Evolutionary conservation across 2,888 invertebrate species (phyloP), one percentile per base, ranked within the genome.

Genomic region (Meghimatium bilineatum): DNA sequence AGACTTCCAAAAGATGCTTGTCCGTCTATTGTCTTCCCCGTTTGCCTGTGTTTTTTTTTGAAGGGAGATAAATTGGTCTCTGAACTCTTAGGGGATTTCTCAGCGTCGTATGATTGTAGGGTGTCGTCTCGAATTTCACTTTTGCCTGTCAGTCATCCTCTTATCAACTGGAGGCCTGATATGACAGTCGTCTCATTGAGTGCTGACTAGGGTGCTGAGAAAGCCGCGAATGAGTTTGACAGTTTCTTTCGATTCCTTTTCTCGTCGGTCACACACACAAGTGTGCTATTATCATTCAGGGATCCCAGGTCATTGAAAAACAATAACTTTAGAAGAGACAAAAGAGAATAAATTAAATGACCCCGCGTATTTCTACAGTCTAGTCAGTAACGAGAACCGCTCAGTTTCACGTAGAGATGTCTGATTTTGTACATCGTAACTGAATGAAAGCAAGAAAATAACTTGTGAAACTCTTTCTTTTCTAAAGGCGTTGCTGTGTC

Each of bases 121-220:
- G 80, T 80, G 76, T 81, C 81, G 63, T 75, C 56, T 80, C 77
- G 67, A 77, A 80, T 77, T 80, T 80, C 67, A 56, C 77, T 81
- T 72, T 82, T 34, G 17, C 75, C 76, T 82, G 82, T 82, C 82
- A 82, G 67, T 76, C 82, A 76, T 12, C n/a, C 76, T 26, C 76
- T 67, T 67, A 52, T 75, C 32, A 44, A n/a, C 67, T 32, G 26
- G 36, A 29, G 23, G 2, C 67, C 72, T 82, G 82, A 82, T 82
- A 82, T 82, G 82, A 82, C 82, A 76, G 75, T 82, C 44, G 75
- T 6, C 82, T 67, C 75, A 82, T 82, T 76, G 72, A 82, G 34
- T 23, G 29, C 67, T n/a, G 75, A n/a, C 75, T 20, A 49, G 82
- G 60, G 67, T 69, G 75, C 38, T 82, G 82, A 82, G 82, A 82